Base-by-base conservation (phyloP, 2,888 invertebrate genomes). In the Bembecia ichneumoniformis region DNA sequence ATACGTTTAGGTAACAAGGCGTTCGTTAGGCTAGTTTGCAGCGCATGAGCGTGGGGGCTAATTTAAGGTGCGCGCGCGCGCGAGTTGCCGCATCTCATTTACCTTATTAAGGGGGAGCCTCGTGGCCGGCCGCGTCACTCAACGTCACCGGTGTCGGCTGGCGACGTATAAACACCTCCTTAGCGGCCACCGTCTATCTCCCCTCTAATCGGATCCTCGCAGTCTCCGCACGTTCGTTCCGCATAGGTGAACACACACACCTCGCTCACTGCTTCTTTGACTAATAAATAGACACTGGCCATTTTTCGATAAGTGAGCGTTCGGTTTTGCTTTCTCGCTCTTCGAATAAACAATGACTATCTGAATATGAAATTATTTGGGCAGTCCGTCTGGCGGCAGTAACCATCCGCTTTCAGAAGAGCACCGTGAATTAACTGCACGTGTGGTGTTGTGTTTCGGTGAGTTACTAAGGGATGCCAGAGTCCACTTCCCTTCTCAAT, bases 101-200 rank as follows among this genome's bases (percentile, higher is more conserved):
- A 74, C 82, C 82, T 75, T 82, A 82, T 82, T 78, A 73, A 79
- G 78, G 67, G 52, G 61, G 56, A 60, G 51, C 58, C 64, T 67
- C 53, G 68, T 64, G 69, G 74, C 67, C 66, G 74, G 72, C 60
- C 72, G 71, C 75, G 79, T 82, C 82, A 78, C 75, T 83, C 82
- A 81, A 77, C 71, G 79, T 81, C 82, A 72, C 63, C 60, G 60
- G 59, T 52, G 55, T 51, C 52, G 57, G 56, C 58, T 58, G 65
- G 63, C 54, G 60, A 60, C 66, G 71, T 71, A 77, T 77, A 76
- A 78, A 79, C 77, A 79, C 79, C 77, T 74, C 71, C 70, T 70
- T 73, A 71, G 62, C 52, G 55, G 57, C 68, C 64, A 60, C 64
- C 58, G 58, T 63, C 66, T 68, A 72, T 70, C 71, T 65, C 58